These are phyloP conservation scores for Etheostoma perlongum DNA, from an alignment of 2,797 vertebrate species.

Conservation along the genomic window DNA sequence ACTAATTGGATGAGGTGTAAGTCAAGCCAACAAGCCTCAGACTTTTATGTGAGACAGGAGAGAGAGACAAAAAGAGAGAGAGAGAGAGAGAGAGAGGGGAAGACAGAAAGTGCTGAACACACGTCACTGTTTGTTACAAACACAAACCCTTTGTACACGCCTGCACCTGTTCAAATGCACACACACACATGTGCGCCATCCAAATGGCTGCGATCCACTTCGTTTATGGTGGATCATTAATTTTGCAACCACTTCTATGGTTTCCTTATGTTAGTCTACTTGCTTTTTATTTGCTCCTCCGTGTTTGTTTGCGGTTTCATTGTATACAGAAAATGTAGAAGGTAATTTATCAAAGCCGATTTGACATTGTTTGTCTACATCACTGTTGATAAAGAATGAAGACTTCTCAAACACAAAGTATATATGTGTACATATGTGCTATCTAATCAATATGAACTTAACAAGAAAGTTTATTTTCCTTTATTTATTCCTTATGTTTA, in stretches of 20 bases:
- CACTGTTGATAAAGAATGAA: neutral
- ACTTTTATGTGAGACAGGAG: constrained; percentile 90
- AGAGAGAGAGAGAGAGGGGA: constrained; percentile 27
- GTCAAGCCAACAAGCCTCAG: constrained; percentile 89
- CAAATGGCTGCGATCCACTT: constrained; percentile 87
- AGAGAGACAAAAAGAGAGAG: constrained; percentile 43
- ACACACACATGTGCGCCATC: constrained; percentile 14
- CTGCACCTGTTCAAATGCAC: constrained; percentile 71
- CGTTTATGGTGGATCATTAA: constrained; percentile 87
- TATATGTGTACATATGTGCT: too few relatives aligned
- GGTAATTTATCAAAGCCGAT: constrained; percentile 52
- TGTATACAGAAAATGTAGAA: constrained; percentile 57
- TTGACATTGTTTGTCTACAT: neutral
- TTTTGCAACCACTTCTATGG: constrained; percentile 89
- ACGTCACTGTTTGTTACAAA: constrained; percentile 81
- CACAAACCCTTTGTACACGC: constrained; percentile 84
- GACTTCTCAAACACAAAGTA: too few relatives aligned
- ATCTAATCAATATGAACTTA: neutral
- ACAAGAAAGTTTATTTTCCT: too few relatives aligned
- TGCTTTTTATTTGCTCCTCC: constrained; percentile 82
- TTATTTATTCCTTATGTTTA: neutral
- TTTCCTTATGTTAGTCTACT: constrained; percentile 83
- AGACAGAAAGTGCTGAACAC: constrained; percentile 37
- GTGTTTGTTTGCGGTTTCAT: constrained; percentile 80
- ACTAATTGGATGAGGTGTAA: constrained; percentile 99